Evolutionary conservation across 2,888 invertebrate genomes (phyloP).

Genomic region (Dusona sp.): DNA sequence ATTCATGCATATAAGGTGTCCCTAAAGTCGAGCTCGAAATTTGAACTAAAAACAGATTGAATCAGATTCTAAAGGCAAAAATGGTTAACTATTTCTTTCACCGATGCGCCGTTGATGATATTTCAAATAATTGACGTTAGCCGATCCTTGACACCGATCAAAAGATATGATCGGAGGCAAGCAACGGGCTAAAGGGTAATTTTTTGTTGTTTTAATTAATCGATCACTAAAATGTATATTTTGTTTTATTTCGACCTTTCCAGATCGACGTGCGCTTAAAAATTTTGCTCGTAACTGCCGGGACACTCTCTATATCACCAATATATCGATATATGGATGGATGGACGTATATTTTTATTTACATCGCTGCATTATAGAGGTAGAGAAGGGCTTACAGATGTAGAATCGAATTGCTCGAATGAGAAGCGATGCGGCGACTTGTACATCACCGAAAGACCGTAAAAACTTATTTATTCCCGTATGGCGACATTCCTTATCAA

Average conservation of each 20-base stretch:
- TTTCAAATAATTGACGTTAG: no score
- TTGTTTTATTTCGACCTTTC: not conserved
- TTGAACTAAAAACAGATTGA: not conserved
- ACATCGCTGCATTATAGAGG: conserved; percentile 36
- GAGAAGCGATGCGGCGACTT: conserved; percentile 46
- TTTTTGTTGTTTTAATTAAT: not conserved
- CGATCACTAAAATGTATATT: not conserved
- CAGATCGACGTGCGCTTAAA: not conserved
- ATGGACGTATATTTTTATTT: not conserved
- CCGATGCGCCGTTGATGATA: no score
- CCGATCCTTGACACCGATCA: not conserved
- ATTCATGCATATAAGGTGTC: conserved; percentile 2
- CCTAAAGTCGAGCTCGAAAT: not conserved
- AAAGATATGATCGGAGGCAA: not conserved
- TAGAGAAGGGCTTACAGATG: conserved; percentile 46
- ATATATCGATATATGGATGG: not conserved
- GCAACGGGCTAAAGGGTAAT: not conserved
- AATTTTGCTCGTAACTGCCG: not conserved
- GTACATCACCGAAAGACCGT: conserved; percentile 53
- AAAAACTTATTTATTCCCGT: conserved; percentile 65
- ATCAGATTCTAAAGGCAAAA: not conserved
- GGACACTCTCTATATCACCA: not conserved
- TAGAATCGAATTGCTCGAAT: conserved; percentile 56
- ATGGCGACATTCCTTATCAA: conserved; percentile 49
- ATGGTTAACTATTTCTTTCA: not conserved